Evolutionary conservation across 37 sponge, comb jelly and placozoan species (phyloP), one percentile per base, ranked within the genome.

Genomic region (Halisarca cf. caerulea): DNA sequence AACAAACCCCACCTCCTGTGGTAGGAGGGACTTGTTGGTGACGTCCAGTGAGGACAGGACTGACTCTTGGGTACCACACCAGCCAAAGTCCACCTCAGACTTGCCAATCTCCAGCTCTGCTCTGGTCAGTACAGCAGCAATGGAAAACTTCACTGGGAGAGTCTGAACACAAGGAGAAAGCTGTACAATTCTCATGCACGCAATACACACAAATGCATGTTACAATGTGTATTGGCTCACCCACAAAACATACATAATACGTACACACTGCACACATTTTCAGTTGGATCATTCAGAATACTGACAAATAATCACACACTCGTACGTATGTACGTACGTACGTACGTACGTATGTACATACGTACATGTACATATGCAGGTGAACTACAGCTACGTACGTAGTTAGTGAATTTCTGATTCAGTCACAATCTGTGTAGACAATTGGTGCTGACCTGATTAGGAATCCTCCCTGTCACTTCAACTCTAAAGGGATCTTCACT

Each of bases 1-100:
- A 21, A 97, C 80, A 54, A 97, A 97, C 5, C 98, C 97, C 87
- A 90, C 87, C 35, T 80, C 35, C 88, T 97, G 98, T 11, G 93
- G 91, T 8, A 97, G 89, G 3, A 72, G 15, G 0, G 90, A 90
- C 27, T 84, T 87, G 85, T 95, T 97, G 69, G 87, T 91, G 21
- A 97, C 2, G 36, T 79, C 30, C 17, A 97, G 57, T 11, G 86
- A 69, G 51, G 77, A 28, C 11, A 83, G 60, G 42, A 92, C 93
- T 25, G 91, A 78, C 84, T 97, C 98, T 20, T 95, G 86, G 6
- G 88, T 60, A 40, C 87, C 90, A 75, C 95, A 94, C 32, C 53
- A 53, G 1, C 98, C 98, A 89, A 95, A 97, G 79, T 97, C 89
- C 8, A 97, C 17, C 34, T 42, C 25, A 11, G n/a, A 27, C 11